Evolutionary conservation across 2,113 vertebrate species (phyloP).

Genomic region (Notarius lentiginosus): DNA sequence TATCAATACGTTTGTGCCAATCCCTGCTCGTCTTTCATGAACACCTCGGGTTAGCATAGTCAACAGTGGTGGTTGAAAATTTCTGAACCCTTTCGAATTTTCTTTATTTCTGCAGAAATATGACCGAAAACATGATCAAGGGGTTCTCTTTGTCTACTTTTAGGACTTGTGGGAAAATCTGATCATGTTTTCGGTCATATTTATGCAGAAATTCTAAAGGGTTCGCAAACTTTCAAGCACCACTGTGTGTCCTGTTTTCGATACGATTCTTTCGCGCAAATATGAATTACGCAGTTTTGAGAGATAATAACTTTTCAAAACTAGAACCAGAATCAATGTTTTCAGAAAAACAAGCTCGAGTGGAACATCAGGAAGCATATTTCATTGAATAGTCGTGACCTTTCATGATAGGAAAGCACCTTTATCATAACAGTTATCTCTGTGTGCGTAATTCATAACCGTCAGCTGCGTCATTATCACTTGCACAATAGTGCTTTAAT

Average conservation of each 20-base stretch:
- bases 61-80: too few species aligned
- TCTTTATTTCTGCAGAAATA: too few species aligned
- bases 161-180: too few species aligned
- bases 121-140: too few species aligned
- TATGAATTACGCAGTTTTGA: background rate
- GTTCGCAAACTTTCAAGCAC: too few species aligned
- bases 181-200: too few species aligned
- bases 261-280: background rate
- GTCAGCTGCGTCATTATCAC: background rate
- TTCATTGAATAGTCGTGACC: background rate
- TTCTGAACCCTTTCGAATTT: too few species aligned
- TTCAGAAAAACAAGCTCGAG: background rate
- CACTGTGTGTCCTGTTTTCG: background rate
- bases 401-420: background rate
- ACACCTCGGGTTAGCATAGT: too few species aligned
- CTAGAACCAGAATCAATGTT: background rate
- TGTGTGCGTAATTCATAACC: background rate
- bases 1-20: background rate
- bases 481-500: constrained; percentile 14
- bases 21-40: background rate
- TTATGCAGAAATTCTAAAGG: too few species aligned
- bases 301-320: background rate
- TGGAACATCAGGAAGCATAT: background rate
- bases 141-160: too few species aligned
- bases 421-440: too few species aligned